Conservation (phyloP, 2,797 vertebrate genomes). For the Hozukius guyotensis region DNA sequence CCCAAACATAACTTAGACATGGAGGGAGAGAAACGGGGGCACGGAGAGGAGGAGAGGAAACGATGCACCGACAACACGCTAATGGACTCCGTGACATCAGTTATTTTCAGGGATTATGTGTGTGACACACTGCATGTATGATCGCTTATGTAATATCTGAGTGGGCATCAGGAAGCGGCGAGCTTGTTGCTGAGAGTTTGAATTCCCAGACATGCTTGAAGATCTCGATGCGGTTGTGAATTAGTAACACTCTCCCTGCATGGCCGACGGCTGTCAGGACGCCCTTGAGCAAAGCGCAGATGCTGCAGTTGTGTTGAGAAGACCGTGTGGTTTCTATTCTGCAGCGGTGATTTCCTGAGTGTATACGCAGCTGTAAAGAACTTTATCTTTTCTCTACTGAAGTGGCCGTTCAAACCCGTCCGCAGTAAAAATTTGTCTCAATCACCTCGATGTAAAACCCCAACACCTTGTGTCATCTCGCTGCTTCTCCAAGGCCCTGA, state of each 20-base stretch:
- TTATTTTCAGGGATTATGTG: conserved; percentile 21
- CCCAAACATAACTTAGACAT: conserved; percentile 32
- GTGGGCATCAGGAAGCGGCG: conserved; percentile 10
- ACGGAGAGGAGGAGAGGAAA: not conserved
- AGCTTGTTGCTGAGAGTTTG: not conserved
- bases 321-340: not conserved
- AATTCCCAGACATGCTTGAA: conserved; percentile 21
- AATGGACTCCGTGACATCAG: conserved; percentile 3
- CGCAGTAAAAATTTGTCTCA: conserved; percentile 48
- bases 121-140: conserved; percentile 13
- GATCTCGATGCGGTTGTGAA: conserved; percentile 16
- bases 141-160: conserved; percentile 16
- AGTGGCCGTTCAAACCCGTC: conserved; percentile 25
- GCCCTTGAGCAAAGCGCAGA: conserved; percentile 36
- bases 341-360: not conserved
- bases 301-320: not conserved
- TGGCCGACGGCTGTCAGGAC: not conserved
- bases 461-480: conserved; percentile 40
- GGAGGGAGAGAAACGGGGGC: not conserved
- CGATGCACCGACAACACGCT: not conserved
- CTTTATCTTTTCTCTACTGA: conserved; percentile 21
- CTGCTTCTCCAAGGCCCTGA: conserved; percentile 62
- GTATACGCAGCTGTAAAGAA: conserved; percentile 3
- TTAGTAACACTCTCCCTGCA: not conserved
- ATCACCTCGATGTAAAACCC: conserved; percentile 48